phyloP scores from a whole-genome alignment of 2,797 vertebrate genomes.

The Allobates femoralis region DNA sequence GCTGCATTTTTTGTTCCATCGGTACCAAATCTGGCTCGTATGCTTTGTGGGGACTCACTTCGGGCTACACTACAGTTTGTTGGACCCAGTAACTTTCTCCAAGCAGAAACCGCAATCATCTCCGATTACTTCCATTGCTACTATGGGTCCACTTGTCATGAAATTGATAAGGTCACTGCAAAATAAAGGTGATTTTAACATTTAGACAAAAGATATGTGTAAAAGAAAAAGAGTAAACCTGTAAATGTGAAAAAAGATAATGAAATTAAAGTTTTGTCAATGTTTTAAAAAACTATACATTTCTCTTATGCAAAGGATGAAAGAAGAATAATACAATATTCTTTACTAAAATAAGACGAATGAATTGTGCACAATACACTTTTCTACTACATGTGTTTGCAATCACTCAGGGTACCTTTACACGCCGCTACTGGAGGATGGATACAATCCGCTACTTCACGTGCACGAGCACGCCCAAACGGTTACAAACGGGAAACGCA shows the following conservation, averaged over 20 bases:
- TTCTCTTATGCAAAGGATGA: too few relatives aligned
- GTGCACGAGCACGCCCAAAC: too few relatives aligned
- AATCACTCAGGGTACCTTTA: too few relatives aligned
- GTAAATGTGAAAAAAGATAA: background rate
- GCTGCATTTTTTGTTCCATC: constrained; percentile 84
- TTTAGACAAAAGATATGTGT: background rate
- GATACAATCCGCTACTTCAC: too few relatives aligned
- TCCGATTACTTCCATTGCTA: constrained; percentile 93
- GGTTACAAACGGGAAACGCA: too few relatives aligned
- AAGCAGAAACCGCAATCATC: constrained; percentile 86
- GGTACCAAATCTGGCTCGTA: constrained; percentile 83
- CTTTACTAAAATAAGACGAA: too few relatives aligned
- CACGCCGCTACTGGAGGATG: too few relatives aligned
- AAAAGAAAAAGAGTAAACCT: background rate
- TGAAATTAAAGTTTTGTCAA: too few relatives aligned
- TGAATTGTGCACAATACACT: too few relatives aligned
- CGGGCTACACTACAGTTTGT: constrained; percentile 78
- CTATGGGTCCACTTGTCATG: constrained; percentile 84
- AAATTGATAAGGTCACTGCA: constrained; percentile 88
- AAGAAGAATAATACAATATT: too few relatives aligned
- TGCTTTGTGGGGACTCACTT: constrained; percentile 79
- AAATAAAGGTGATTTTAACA: constrained; percentile 57
- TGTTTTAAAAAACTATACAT: too few relatives aligned
- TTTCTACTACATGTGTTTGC: too few relatives aligned
- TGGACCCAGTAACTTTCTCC: constrained; percentile 86